Base-by-base conservation (phyloP, 2,888 invertebrate species). In the Laothoe populi region DNA sequence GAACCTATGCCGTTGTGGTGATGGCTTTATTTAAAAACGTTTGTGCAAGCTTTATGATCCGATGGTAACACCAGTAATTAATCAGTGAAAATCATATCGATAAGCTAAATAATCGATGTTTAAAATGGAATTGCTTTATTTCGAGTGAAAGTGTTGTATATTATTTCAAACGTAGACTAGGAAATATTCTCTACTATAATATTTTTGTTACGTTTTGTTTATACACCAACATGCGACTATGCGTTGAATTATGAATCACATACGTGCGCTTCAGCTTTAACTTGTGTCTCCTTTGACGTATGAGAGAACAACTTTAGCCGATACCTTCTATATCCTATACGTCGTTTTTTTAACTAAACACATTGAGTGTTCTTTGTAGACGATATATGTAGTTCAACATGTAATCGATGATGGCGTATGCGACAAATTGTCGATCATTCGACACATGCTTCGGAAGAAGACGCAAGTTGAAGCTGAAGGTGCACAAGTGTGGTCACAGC, bases 131-230 rank as follows among this genome's bases (percentile, higher is more conserved):
- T 53, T 53, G 53, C 31, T 35, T 31, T 31, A 35, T 21, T 1
- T 35, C 31, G 35, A 53, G 53, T 31, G 35, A 31, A 53, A 35
- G 11, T 35, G 31, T 53, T 53, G 31, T 53, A 53, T 35, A 53
- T 53, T 53, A 53, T 19, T 53, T 53, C 19, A 53, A 53, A 53
- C 19, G 31, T 35, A 19, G 10, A 53, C 16, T 19, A 35, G 53
- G 31, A 53, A 35, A 53, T 53, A 53, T 53, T 38, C 11, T 26
- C 7, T 26, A 16, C 49, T 53, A 19, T 53, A 53, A 53, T 53
- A 53, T 53, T 53, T 53, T 53, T 53, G 53, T 53, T 53, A 53
- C 53, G 53, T 53, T 53, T 35, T 53, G 53, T 53, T 53, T 35
- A 53, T 19, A 53, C 53, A 53, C 53, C 53, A 53, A 53, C 31